Evolutionary conservation across 2,888 invertebrate species (phyloP).

Genomic region (Meliscaeva auricollis): DNA sequence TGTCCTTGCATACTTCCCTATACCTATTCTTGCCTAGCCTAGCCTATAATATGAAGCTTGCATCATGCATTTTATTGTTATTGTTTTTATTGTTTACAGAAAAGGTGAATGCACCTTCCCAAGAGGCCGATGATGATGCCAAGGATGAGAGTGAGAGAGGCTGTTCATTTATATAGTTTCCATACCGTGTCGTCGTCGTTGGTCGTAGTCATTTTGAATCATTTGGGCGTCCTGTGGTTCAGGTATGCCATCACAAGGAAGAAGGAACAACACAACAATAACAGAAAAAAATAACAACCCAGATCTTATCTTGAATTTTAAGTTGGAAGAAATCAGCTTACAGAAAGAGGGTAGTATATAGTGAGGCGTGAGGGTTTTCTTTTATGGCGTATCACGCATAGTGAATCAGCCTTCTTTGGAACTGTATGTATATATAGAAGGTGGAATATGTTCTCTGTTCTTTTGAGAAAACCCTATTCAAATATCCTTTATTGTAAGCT

Average conservation of each 20-base stretch:
- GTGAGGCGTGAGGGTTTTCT: conserved; percentile 30
- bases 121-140: conserved; percentile 13
- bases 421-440: conserved; percentile 24
- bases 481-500: conserved; percentile 72
- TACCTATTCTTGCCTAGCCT: neutral
- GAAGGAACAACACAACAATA: conserved; percentile 10
- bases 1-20: conserved; percentile 59
- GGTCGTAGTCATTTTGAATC: conserved; percentile 49
- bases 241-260: conserved; percentile 36
- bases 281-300: conserved; percentile 16
- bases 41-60: conserved; percentile 45
- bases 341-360: conserved; percentile 33
- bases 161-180: conserved; percentile 68
- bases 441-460: conserved; percentile 23
- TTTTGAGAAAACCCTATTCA: conserved; percentile 74
- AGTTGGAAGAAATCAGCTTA: conserved; percentile 73
- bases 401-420: conserved; percentile 22
- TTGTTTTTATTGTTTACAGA: conserved; percentile 68
- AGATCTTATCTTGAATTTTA: conserved; percentile 69
- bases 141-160: conserved; percentile 34
- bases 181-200: conserved; percentile 1
- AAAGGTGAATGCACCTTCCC: conserved; percentile 69
- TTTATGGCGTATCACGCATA: conserved; percentile 67
- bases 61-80: conserved; percentile 73
- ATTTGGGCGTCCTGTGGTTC: conserved; percentile 61